These are phyloP conservation scores for Phalanger gymnotis DNA, from an alignment of 2,797 vertebrate species.

Conservation along the genomic window DNA sequence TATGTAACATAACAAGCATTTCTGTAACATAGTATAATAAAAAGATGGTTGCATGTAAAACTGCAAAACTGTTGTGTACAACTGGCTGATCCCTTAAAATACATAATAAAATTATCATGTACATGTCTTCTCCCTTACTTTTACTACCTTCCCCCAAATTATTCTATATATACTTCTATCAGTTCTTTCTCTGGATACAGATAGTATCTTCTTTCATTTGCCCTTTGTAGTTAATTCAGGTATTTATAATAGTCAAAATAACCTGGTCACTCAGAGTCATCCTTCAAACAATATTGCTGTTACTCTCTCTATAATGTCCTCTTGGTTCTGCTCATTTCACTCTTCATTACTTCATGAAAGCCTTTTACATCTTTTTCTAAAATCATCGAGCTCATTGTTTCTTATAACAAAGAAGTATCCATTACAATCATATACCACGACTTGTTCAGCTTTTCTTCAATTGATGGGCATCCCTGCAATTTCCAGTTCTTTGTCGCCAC, in stretches of 20 bases:
- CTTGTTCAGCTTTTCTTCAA: no score
- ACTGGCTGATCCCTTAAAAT: background rate
- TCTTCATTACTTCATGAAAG: background rate
- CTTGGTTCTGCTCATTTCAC: background rate
- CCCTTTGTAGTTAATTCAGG: background rate
- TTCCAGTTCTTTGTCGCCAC: no score
- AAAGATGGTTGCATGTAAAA: background rate
- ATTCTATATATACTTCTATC: background rate
- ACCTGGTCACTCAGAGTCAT: background rate
- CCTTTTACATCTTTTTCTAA: background rate
- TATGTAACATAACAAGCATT: background rate
- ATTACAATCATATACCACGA: no score
- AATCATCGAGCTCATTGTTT: background rate
- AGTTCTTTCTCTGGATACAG: background rate
- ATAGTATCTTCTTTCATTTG: background rate
- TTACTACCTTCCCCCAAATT: background rate
- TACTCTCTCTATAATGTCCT: background rate
- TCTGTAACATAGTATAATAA: background rate
- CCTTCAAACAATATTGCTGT: background rate
- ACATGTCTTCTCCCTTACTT: background rate
- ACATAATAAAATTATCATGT: background rate
- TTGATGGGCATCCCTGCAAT: no score
- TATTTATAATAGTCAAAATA: background rate
- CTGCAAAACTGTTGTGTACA: background rate
- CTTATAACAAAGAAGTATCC: background rate